Conservation (phyloP, 2,113 vertebrate genomes). For the Brienomyrus brachyistius region DNA sequence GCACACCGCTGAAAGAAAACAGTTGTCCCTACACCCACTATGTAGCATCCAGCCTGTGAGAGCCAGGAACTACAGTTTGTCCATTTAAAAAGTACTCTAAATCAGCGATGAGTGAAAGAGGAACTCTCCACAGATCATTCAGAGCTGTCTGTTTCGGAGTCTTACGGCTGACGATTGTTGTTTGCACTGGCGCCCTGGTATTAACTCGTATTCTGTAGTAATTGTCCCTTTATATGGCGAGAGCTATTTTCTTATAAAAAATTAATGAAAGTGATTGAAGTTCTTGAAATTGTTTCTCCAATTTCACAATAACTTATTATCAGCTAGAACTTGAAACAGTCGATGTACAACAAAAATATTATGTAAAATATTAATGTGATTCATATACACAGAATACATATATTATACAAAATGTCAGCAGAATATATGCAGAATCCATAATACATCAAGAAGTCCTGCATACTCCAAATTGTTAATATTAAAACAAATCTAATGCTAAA, state of each 20-base stretch:
- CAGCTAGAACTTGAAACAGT: not conserved
- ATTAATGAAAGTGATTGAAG: not conserved
- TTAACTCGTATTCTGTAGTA: not conserved
- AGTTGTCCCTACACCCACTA: not conserved
- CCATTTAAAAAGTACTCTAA: constrained; percentile 9
- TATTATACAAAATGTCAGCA: not conserved
- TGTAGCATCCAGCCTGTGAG: not conserved
- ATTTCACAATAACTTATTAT: not conserved
- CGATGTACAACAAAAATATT: not conserved
- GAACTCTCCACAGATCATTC: not conserved
- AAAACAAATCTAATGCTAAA: not conserved
- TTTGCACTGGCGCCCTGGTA: not conserved
- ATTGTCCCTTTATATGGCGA: not conserved
- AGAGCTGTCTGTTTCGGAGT: not conserved
- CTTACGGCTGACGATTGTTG: not conserved
- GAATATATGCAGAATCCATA: not conserved
- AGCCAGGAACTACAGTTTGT: not conserved
- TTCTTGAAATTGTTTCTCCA: not conserved
- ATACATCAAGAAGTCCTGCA: not conserved
- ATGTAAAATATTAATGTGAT: not conserved
- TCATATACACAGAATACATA: not conserved
- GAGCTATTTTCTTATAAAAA: not conserved
- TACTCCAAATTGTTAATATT: not conserved
- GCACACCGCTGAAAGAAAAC: not conserved
- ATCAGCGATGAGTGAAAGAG: not conserved